These are phyloP conservation scores for Hipparchia semele DNA, from an alignment of 2,888 invertebrate species.

Conservation along the genomic window DNA sequence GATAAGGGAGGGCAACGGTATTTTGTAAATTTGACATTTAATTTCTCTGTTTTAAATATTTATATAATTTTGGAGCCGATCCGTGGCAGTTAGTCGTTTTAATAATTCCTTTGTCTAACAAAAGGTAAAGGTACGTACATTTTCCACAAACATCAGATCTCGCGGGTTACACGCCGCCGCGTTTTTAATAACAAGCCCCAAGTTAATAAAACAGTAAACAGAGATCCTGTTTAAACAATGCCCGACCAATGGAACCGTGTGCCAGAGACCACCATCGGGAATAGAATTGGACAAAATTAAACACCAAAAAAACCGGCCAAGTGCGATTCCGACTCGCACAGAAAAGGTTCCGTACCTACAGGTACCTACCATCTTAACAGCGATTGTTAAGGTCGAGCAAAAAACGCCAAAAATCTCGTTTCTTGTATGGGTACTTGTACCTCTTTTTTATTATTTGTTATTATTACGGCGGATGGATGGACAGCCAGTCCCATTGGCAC, in stretches of 20 bases:
- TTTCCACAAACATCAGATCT: constrained; percentile 29
- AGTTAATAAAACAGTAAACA: constrained; percentile 66
- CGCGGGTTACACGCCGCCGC: constrained; percentile 44
- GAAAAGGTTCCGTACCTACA: no score
- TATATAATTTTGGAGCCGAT: no score
- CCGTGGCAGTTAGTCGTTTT: not conserved
- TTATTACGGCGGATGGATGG: no score
- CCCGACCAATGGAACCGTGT: constrained; percentile 52
- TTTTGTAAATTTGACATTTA: no score
- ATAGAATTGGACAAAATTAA: constrained; percentile 28
- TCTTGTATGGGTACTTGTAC: no score
- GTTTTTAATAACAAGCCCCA: constrained; percentile 68
- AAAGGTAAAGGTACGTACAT: constrained; percentile 1
- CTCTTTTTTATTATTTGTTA: no score
- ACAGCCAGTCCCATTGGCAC: no score
- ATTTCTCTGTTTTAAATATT: no score
- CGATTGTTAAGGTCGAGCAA: no score
- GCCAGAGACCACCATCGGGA: constrained; percentile 45
- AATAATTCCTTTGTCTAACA: not conserved
- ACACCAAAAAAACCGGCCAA: not conserved
- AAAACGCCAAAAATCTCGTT: no score
- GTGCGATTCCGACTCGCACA: not conserved
- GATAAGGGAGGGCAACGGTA: no score
- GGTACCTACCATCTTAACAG: no score
- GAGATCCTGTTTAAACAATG: constrained; percentile 55